A percentile compares a stretch with the other conserved stretches of the same genome.
Conservation (phyloP, 2,888 invertebrate genomes). For the Seira musarum region DNA sequence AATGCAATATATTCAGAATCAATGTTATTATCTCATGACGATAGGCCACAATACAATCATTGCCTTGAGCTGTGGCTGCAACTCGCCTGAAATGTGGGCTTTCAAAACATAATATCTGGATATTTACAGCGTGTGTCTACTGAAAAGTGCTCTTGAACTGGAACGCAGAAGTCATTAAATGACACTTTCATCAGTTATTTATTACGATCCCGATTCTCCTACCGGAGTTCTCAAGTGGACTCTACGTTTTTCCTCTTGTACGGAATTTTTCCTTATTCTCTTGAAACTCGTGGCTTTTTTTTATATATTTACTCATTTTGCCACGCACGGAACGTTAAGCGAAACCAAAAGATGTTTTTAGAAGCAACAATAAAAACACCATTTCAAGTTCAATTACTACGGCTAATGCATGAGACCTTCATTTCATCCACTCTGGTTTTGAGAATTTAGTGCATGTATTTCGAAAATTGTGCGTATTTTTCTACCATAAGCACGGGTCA, state of each 20-base stretch:
- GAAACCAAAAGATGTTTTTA: slow-evolving; percentile 1
- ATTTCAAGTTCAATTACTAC: slow-evolving; percentile 28
- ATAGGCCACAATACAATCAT: too few species aligned
- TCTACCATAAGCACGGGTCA: slow-evolving; percentile 44
- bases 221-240: background rate
- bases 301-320: background rate
- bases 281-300: background rate
- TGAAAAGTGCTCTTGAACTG: background rate
- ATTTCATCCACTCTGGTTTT: background rate
- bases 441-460: background rate
- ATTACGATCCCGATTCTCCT: slow-evolving; percentile 11
- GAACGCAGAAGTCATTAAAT: slow-evolving; percentile 29
- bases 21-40: too few species aligned
- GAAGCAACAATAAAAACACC: slow-evolving; percentile 29
- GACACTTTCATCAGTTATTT: slow-evolving; percentile 41
- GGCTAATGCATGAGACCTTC: background rate
- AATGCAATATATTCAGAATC: too few species aligned
- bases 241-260: background rate
- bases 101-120: background rate
- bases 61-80: too few species aligned
- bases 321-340: slow-evolving; percentile 9
- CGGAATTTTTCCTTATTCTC: slow-evolving; percentile 1
- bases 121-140: background rate
- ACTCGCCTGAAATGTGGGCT: background rate
- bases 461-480: background rate